Evolutionary conservation across 2,888 invertebrate genomes (phyloP).

Genomic region (Notodonta dromedarius): DNA sequence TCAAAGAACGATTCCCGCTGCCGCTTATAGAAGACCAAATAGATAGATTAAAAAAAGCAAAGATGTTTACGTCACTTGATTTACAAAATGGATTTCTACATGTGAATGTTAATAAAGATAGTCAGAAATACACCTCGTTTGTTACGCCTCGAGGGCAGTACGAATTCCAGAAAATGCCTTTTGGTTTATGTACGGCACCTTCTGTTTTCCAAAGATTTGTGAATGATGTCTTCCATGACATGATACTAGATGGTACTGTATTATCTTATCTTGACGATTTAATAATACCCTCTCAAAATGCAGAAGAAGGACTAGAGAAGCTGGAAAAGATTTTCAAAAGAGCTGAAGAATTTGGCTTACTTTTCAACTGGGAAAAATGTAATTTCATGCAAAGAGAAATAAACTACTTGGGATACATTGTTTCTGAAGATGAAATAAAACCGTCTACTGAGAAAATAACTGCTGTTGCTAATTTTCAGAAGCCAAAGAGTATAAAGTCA

Average conservation of each 20-base stretch:
- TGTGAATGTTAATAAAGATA: constrained; percentile 8
- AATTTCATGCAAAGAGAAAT: constrained; percentile 40
- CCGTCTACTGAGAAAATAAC: constrained; percentile 14
- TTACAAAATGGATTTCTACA: background rate
- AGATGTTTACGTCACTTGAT: background rate
- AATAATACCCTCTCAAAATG: constrained; percentile 20
- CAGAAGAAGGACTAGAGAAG: constrained; percentile 24
- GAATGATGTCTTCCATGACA: constrained; percentile 12
- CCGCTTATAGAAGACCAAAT: background rate
- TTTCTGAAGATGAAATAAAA: constrained; percentile 20
- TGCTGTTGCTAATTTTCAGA: too few relatives aligned
- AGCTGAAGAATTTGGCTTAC: constrained; percentile 36
- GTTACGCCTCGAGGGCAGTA: constrained; percentile 49
- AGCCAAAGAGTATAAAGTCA: too few relatives aligned
- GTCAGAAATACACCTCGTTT: constrained; percentile 54
- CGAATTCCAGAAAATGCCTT: constrained; percentile 46
- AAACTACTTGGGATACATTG: constrained; percentile 34
- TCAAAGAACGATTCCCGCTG: background rate
- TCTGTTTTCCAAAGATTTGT: constrained; percentile 12
- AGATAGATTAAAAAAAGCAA: background rate
- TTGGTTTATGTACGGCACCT: constrained; percentile 57
- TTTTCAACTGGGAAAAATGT: constrained; percentile 49
- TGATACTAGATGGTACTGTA: constrained; percentile 11
- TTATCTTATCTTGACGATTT: constrained; percentile 33
- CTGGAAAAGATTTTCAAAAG: constrained; percentile 26